Base-by-base conservation (phyloP, 2,113 vertebrate genomes). In the Pollachius pollachius region DNA sequence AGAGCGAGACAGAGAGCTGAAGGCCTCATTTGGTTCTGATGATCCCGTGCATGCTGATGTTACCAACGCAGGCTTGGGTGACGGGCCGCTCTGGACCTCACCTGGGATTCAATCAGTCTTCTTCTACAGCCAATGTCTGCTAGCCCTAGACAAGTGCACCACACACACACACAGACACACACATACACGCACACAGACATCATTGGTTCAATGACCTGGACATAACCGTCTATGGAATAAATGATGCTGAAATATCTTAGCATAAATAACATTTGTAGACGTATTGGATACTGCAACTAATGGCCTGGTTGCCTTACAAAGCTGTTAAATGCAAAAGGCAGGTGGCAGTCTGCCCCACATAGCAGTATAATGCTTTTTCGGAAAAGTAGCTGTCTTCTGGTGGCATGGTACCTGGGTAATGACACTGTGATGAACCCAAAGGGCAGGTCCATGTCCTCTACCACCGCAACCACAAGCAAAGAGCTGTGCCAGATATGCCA, bases 21-120 rank as follows among this genome's bases (percentile, higher is more conserved):
- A 87, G 81, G 88, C 81, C 72, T 92, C 89, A 85, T 89, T 91
- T 77, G 80, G 74, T 90, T 81, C 81, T 85, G 90, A 89, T 89
- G 80, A 84, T 82, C 82, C 88, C 82, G 70, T 74, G 71, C 63
- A 48, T 68, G 61, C 70, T 86, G 85, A 89, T 60, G 70, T 77
- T 90, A 67, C 67, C 41, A 73, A 64, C 54, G 68, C 58, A 34
- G 68, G 27, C 54, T 27, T 67, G 70, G 18, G 64, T 34, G 69
- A 70, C 60, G 34, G 19, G 82, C 78, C 63, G 34, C 34, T 57
- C 70, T 61, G 21, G 65, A 57, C 73, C 41, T 80, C 83, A 81
- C 73, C 63, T 73, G 79, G 76, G 85, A 85, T 34, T 25, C 64
- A 77, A 82, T 83, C 66, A 67, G 68, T 81, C 81, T 75, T 82